Percentiles rank a stretch among this genome's conserved stretches.
Evolutionary conservation across 2,888 invertebrate genomes (phyloP).

Genomic region (Ornithoptera priamus): DNA sequence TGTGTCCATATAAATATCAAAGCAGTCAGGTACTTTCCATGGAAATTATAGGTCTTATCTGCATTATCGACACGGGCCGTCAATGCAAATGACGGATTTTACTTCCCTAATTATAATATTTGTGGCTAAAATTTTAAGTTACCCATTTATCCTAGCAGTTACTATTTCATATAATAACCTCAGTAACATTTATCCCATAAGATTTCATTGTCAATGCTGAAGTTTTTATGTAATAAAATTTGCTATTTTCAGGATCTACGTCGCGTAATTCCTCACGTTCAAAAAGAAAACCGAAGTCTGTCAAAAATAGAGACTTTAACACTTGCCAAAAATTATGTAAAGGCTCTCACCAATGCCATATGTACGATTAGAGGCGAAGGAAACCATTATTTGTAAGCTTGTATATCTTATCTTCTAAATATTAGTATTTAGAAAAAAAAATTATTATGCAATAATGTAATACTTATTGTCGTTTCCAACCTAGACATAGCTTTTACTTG

Average conservation of each 20-base stretch:
- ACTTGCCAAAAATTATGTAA: constrained; percentile 93
- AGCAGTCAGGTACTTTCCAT: too few relatives aligned
- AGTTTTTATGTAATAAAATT: not conserved
- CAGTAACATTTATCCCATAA: not conserved
- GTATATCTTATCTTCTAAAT: not conserved
- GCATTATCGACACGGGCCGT: too few relatives aligned
- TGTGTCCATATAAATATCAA: too few relatives aligned
- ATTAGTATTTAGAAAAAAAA: not conserved
- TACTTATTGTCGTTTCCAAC: too few relatives aligned
- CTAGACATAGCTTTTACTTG: too few relatives aligned
- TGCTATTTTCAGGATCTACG: constrained; percentile 82
- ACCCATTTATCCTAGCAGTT: not conserved
- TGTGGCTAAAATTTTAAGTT: not conserved
- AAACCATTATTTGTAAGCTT: constrained; percentile 67
- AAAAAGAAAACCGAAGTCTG: constrained; percentile 89
- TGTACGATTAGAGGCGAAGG: constrained; percentile 87
- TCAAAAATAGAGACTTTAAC: constrained; percentile 94
- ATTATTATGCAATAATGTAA: not conserved
- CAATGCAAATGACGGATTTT: not conserved
- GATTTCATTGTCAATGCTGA: not conserved
- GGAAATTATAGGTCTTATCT: too few relatives aligned
- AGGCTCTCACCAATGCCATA: constrained; percentile 92
- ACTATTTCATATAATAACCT: not conserved
- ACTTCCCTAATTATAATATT: not conserved
- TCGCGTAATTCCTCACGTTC: constrained; percentile 92